Evolutionary conservation across 1,140 invertebrate genomes (phyloP).

Genomic region (Cydia pomonella): DNA sequence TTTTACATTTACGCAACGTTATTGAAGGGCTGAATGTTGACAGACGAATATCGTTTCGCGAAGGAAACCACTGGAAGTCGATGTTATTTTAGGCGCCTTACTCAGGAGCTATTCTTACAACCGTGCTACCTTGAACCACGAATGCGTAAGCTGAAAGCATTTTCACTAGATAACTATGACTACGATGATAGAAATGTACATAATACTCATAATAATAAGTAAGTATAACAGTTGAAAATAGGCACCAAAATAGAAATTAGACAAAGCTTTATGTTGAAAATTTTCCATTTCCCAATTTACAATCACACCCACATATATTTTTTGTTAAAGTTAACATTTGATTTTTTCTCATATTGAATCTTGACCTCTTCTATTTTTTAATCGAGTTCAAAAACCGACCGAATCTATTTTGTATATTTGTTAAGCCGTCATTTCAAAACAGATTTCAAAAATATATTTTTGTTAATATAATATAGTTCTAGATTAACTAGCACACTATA

Average conservation of each 20-base stretch:
- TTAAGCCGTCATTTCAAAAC: too few species aligned
- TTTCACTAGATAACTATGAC: slow-evolving; percentile 1
- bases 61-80: slow-evolving; percentile 41
- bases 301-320: too few species aligned
- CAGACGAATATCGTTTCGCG: slow-evolving; percentile 39
- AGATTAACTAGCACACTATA: too few species aligned
- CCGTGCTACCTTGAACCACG: slow-evolving; percentile 65
- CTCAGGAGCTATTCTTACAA: slow-evolving; percentile 65
- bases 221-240: not conserved
- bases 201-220: not conserved
- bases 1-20: not conserved
- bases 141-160: not conserved
- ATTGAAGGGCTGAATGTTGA: slow-evolving; percentile 44
- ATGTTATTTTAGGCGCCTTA: slow-evolving; percentile 62
- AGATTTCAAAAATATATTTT: too few species aligned
- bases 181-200: not conserved
- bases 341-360: too few species aligned
- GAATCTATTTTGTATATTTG: too few species aligned
- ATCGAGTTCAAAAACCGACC: too few species aligned
- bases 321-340: too few species aligned
- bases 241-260: not conserved
- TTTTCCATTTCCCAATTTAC: too few species aligned
- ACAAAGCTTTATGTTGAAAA: not conserved
- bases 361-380: too few species aligned
- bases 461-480: too few species aligned